Evolutionary conservation across 2,113 vertebrate species (phyloP).

Genomic region (Noturus placidus): DNA sequence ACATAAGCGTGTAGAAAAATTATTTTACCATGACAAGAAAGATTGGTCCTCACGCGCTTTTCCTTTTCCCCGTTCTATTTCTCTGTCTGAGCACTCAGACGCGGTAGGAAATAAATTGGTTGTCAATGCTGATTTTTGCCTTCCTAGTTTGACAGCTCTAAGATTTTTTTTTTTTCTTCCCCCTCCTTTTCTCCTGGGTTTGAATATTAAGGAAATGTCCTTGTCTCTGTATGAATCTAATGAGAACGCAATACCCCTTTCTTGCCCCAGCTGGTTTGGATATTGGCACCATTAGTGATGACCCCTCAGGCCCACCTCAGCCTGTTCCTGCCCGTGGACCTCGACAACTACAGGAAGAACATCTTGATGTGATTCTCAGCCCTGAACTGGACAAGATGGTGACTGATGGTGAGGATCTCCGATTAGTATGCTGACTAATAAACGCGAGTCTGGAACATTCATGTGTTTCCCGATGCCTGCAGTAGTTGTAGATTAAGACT

Average conservation of each 20-base stretch:
- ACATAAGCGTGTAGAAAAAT: conserved; percentile 23
- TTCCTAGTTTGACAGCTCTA: conserved; percentile 35
- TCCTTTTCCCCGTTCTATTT: conserved; percentile 22
- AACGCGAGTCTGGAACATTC: neutral
- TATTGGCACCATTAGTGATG: conserved; percentile 74
- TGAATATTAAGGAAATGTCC: neutral
- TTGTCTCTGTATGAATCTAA: conserved; percentile 4
- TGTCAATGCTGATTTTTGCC: conserved; percentile 43
- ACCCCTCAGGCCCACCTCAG: conserved; percentile 74
- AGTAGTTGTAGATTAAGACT: neutral
- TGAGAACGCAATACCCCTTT: neutral
- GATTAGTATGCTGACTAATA: neutral
- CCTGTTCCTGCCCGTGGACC: conserved; percentile 67
- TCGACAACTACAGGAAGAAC: conserved; percentile 83
- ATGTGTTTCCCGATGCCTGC: neutral
- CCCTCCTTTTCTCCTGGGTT: neutral
- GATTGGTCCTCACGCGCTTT: conserved; percentile 21
- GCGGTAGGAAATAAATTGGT: conserved; percentile 48
- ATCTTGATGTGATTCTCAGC: conserved; percentile 92
- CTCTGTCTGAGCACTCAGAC: conserved; percentile 34
- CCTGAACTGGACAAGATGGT: conserved; percentile 98
- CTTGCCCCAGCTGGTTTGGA: conserved; percentile 79
- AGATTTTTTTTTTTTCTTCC: neutral
- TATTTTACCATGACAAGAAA: conserved; percentile 50
- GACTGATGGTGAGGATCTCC: conserved; percentile 82